phyloP scores from a whole-genome alignment of 1,140 invertebrate species.

The Lasioglossum baleicum region DNA sequence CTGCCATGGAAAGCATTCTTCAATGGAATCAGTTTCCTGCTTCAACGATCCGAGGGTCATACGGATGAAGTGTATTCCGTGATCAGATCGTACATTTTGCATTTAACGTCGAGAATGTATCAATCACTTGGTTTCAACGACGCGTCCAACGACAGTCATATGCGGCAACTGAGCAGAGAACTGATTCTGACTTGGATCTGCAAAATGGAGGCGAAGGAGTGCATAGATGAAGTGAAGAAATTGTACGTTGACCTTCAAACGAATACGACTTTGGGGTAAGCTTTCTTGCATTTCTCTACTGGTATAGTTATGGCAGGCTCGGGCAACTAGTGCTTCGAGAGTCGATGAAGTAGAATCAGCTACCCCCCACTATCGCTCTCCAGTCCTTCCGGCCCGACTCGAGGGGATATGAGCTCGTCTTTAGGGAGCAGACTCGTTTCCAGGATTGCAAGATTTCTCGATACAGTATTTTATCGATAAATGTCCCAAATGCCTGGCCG shows the following conservation, averaged over 20 bases:
- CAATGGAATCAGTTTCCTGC: slow-evolving; percentile 59
- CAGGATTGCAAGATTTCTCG: too few species aligned
- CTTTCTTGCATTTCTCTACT: not conserved
- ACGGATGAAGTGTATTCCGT: fast-evolving
- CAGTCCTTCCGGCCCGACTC: too few species aligned
- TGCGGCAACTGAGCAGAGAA: slow-evolving; percentile 77
- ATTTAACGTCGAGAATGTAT: slow-evolving; percentile 67
- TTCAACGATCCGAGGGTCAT: slow-evolving; percentile 50
- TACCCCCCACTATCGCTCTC: too few species aligned
- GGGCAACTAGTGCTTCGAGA: too few species aligned
- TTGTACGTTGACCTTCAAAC: slow-evolving; percentile 69
- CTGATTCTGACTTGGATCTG: slow-evolving; percentile 79
- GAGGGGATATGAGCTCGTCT: too few species aligned
- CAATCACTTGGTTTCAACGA: slow-evolving; percentile 73
- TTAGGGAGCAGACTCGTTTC: too few species aligned
- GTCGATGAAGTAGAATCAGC: too few species aligned
- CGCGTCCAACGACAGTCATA: slow-evolving; percentile 71
- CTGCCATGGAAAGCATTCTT: slow-evolving; percentile 77
- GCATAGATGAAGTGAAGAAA: slow-evolving; percentile 73
- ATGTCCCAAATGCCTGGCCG: too few species aligned
- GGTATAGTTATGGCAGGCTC: not conserved
- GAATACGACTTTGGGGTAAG: slow-evolving; percentile 16
- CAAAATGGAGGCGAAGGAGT: slow-evolving; percentile 77
- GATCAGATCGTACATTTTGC: slow-evolving; percentile 7
- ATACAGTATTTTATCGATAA: too few species aligned